A percentile compares a stretch with the other conserved stretches of the same genome.
Conservation (phyloP, 2,888 invertebrate species). For the Torymus texanus region DNA sequence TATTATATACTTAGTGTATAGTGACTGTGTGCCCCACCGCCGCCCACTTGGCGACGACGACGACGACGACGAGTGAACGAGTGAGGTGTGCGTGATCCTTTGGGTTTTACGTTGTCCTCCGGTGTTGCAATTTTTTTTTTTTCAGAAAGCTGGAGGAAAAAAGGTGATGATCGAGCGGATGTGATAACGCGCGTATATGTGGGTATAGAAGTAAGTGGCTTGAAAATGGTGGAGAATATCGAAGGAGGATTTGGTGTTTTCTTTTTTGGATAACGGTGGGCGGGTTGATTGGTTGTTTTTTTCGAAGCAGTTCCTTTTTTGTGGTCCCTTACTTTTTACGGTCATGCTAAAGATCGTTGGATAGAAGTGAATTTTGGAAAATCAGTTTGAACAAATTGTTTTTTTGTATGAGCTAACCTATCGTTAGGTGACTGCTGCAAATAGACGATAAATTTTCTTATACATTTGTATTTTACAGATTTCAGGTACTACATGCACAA, state of each 20-base stretch:
- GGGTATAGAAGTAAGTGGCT: too few relatives aligned
- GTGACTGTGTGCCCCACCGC: conserved; percentile 8
- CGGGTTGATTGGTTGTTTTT: not conserved
- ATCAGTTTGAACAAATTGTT: too few relatives aligned
- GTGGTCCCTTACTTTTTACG: too few relatives aligned
- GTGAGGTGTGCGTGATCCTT: too few relatives aligned
- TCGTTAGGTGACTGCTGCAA: not conserved
- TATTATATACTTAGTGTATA: too few relatives aligned
- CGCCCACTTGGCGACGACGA: conserved; percentile 22
- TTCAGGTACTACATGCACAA: conserved; percentile 39
- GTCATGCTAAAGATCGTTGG: too few relatives aligned
- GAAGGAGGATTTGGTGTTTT: not conserved
- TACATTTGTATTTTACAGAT: conserved; percentile 37
- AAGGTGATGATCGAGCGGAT: too few relatives aligned
- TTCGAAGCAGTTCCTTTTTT: too few relatives aligned
- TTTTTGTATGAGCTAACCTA: conserved; percentile 20
- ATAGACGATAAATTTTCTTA: not conserved
- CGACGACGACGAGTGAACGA: too few relatives aligned
- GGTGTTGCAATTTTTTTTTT: not conserved
- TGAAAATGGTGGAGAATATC: not conserved
- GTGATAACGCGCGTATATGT: too few relatives aligned
- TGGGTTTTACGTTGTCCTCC: conserved; percentile 1
- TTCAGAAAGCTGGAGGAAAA: too few relatives aligned
- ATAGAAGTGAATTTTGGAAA: too few relatives aligned
- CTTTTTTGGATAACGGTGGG: not conserved